phyloP scores from a whole-genome alignment of 2,113 vertebrate species.

The Columba janthina region DNA sequence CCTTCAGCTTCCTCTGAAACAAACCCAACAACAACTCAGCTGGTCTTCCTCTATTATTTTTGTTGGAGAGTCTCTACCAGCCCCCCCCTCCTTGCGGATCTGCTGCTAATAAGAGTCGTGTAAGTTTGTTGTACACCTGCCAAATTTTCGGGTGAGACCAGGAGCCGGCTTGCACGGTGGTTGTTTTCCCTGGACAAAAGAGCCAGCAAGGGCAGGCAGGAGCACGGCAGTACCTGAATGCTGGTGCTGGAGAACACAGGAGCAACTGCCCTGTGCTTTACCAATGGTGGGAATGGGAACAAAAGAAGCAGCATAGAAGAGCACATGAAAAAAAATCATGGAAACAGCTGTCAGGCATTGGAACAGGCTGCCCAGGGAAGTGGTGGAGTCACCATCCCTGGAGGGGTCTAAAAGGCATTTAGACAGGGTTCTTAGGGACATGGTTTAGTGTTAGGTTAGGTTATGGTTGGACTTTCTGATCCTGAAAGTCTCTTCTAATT shows the following conservation, averaged over 20 bases:
- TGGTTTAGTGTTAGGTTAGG: too few species aligned
- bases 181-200: background rate
- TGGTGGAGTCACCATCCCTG: too few species aligned
- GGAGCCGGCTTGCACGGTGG: background rate
- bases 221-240: background rate
- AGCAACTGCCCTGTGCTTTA: background rate
- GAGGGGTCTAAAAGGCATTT: too few species aligned
- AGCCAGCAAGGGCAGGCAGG: background rate
- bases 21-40: conserved; percentile 24
- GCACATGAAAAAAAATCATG: background rate
- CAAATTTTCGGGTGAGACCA: background rate
- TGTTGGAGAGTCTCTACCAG: background rate
- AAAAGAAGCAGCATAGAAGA: background rate
- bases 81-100: background rate
- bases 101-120: background rate
- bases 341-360: too few species aligned
- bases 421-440: too few species aligned
- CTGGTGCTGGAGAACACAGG: background rate
- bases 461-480: too few species aligned
- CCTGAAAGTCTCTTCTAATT: too few species aligned
- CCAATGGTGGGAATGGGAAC: accelerated
- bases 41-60: background rate
- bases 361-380: too few species aligned
- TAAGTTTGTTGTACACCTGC: conserved; percentile 20
- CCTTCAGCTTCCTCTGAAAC: background rate